Percentiles rank a stretch among this genome's conserved stretches.
These are phyloP conservation scores for Potorous gilbertii DNA, from an alignment of 2,797 vertebrate genomes.

Conservation along the genomic window DNA sequence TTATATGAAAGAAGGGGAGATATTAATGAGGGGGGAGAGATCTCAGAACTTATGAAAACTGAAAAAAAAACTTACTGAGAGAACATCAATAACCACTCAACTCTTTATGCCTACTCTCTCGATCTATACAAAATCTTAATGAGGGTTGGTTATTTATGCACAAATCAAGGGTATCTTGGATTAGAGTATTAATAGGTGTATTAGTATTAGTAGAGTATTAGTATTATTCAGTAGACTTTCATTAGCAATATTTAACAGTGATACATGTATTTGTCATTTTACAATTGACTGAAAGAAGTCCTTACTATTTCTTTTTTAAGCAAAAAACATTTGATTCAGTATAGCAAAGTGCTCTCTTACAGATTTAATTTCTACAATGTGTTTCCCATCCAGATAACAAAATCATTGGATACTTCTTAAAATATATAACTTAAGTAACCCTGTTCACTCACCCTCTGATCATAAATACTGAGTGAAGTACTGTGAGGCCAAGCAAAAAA, in stretches of 20 bases:
- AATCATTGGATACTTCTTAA: neutral
- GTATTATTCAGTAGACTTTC: neutral
- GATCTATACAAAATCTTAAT: neutral
- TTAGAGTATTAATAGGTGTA: neutral
- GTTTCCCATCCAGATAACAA: neutral
- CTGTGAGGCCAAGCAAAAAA: no score
- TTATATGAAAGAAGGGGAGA: neutral
- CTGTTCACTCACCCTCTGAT: neutral
- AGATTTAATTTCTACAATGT: neutral
- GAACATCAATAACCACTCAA: neutral
- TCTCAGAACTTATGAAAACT: neutral
- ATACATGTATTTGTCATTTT: neutral
- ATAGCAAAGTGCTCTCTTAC: neutral
- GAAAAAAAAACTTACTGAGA: neutral
- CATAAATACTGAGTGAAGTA: neutral
- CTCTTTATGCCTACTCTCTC: neutral
- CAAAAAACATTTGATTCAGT: neutral
- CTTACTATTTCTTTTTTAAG: neutral
- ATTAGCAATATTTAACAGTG: neutral
- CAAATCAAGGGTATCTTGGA: neutral
- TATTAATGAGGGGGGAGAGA: neutral
- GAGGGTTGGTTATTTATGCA: neutral
- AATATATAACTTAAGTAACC: neutral
- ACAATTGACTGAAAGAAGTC: neutral
- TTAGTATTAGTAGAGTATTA: neutral